Evolutionary conservation across 1,140 invertebrate genomes (phyloP), one percentile per base, ranked within the genome.

Genomic region (Bombus superbus): DNA sequence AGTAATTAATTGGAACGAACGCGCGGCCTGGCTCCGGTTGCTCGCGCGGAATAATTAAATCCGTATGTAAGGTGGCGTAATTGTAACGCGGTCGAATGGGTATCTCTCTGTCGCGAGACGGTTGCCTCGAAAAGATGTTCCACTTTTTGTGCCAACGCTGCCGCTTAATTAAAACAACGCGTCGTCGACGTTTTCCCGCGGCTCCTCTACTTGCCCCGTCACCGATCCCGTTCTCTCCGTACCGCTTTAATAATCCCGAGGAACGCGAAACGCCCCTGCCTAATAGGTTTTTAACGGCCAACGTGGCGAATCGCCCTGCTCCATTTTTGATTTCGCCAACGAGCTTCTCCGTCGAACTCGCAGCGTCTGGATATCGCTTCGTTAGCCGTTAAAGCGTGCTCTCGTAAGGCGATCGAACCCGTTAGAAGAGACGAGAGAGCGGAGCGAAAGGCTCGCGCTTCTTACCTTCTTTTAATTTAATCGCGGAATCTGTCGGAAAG

Each of bases 1-100:
- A 25, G 88, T 86, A 87, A 89, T 89, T 89, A 89, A 90, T 89
- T 87, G 78, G 69, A 72, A 79, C 35, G 77, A 79, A 66, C 18
- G 22, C 25, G 66, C 69, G 76, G 57, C 38, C 62, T 32, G 25
- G 13, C 38, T 28, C 35, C 13, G 44, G 72, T 44, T 35, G 38
- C 53, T 53, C 62, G 64, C 44, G 75, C 32, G 13, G 74, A 81
- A 89, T 84, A 87, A 90, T 90, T 90, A 85, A 76, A 90, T 90
- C 86, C 82, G 42, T 42, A 59, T 74, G 75, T 80, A 87, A 89
- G 82, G 35, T 59, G 68, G 82, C 88, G 72, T 89, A 89, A 89
- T 90, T 87, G 88, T n/a, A 25, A 66, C 62, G 57, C 35, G 66
- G 10, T 25, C 59, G 44, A 85, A 86, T 75, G n/a, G 73, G 25